Percentiles rank a stretch among this genome's conserved stretches.
Evolutionary conservation across 2,797 vertebrate species (phyloP).

Genomic region (Poecilia velifera): DNA sequence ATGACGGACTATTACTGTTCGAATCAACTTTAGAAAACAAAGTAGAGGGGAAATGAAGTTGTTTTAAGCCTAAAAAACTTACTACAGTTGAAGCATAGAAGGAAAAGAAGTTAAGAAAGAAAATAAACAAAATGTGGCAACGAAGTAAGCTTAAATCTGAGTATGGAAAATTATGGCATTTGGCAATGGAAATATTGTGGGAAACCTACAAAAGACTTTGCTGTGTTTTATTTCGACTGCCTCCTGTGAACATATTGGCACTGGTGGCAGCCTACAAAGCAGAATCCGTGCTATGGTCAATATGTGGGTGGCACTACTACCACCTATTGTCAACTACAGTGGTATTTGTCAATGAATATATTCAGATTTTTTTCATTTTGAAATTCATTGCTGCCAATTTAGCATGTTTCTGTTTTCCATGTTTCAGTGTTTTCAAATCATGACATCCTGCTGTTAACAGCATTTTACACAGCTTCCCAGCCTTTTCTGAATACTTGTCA

Average conservation of each 20-base stretch:
- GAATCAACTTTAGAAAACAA: background rate
- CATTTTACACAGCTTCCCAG: slow-evolving; percentile 10
- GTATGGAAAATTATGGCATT: background rate
- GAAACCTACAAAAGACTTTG: background rate
- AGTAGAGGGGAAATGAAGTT: background rate
- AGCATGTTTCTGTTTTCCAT: background rate
- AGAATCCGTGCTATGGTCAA: background rate
- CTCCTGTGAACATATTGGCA: background rate
- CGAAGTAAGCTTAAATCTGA: background rate
- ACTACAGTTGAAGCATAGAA: too few species aligned
- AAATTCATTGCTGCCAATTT: background rate
- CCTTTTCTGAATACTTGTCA: background rate
- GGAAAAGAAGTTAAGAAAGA: too few species aligned
- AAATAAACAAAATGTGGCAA: too few species aligned
- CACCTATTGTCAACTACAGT: background rate
- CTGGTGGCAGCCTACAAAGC: background rate
- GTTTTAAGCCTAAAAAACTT: too few species aligned
- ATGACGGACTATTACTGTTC: background rate
- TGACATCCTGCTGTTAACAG: background rate
- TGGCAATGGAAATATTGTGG: background rate
- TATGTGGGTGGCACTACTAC: background rate
- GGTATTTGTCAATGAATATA: background rate
- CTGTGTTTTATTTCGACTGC: background rate
- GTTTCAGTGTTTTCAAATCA: background rate
- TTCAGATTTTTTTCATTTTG: background rate